phyloP scores from a whole-genome alignment of 2,113 vertebrate species.

The Ellobius talpinus region DNA sequence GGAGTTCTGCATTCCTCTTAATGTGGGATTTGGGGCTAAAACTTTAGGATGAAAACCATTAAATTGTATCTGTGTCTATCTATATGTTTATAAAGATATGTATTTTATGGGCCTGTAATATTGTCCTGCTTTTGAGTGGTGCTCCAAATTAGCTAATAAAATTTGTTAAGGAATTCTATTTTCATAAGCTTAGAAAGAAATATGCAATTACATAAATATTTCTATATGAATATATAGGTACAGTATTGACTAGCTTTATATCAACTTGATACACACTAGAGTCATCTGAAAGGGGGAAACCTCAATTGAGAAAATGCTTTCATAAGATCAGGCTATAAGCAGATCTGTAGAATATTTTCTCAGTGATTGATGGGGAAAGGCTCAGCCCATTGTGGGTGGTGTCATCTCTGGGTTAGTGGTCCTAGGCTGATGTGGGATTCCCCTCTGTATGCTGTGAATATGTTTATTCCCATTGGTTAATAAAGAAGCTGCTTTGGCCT shows the following conservation, averaged over 20 bases:
- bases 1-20: background rate
- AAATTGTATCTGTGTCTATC: background rate
- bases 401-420: background rate
- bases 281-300: background rate
- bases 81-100: background rate
- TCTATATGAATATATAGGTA: background rate
- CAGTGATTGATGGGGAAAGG: background rate
- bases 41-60: background rate
- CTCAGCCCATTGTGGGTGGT: background rate
- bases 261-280: background rate
- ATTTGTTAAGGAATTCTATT: background rate
- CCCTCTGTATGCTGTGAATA: too few species aligned
- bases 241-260: background rate
- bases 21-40: background rate
- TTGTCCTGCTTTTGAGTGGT: background rate
- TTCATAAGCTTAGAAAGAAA: background rate
- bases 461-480: too few species aligned
- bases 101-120: background rate
- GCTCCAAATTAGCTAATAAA: background rate
- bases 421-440: background rate
- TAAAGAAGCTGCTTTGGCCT: too few species aligned
- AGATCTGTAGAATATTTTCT: background rate
- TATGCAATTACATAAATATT: constrained; percentile 6
- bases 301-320: background rate
- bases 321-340: background rate